Base-by-base conservation (phyloP, 2,888 invertebrate genomes). In the Dichetophora obliterata region DNA sequence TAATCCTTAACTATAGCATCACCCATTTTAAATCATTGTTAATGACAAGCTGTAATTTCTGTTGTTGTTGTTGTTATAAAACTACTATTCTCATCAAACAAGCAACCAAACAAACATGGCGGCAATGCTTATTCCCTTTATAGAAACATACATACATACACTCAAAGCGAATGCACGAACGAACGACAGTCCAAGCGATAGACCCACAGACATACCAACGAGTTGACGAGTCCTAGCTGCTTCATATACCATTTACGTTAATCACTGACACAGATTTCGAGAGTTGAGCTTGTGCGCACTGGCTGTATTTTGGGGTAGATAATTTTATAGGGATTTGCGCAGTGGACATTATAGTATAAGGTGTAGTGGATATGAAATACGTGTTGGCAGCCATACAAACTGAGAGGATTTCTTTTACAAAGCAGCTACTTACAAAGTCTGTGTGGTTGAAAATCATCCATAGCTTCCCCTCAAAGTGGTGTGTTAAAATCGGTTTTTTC, bases 261-360 rank as follows among this genome's bases (percentile, higher is more conserved):
- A 50, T 34, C 16, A 31, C 70, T 54, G 69, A 52, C 70, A 54
- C 31, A 70, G 70, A 70, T 69, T 69, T 69, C 27, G 69, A 34
- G 34, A 54, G 37, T 84, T 81, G 84, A 84, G 86, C 87, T 88
- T 85, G 87, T 87, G 86, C 86, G 86, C 86, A 86, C 83, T 87
- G 84, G 83, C 86, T 85, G 87, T 85, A 84, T 87, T 88, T 86
- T 83, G 83, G 85, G 87, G 86, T 88, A 87, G 86, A 88, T 87
- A 88, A 85, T 86, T 88, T 88, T 86, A 83, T 85, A 86, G 86
- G 86, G 84, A 88, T 83, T 87, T 87, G 86, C 88, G 86, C 86
- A 87, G 84, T 87, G 86, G 84, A 86, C 77, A 75, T 77, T 76
- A 70, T 76, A 75, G 77, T 76, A 70, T 76, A 74, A 70, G 78